Percentiles rank a stretch among this genome's conserved stretches.
phyloP scores from a whole-genome alignment of 1,140 invertebrate species.

The Lithobius niger region DNA sequence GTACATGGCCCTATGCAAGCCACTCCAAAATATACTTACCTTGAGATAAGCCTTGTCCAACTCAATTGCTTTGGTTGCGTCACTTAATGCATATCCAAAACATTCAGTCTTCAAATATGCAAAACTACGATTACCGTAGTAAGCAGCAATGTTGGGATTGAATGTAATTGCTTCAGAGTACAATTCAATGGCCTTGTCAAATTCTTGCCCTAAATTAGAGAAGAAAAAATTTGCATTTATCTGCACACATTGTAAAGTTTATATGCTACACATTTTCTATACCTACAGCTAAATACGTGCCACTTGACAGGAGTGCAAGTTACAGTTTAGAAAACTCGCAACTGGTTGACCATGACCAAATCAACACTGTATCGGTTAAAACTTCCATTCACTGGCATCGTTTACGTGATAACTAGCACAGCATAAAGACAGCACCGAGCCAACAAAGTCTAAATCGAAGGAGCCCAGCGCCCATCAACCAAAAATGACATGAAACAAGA shows the following conservation, averaged over 20 bases:
- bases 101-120: slow-evolving; percentile 82
- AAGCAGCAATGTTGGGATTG: slow-evolving; percentile 64
- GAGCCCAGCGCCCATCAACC: no score
- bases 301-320: neutral
- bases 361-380: no score
- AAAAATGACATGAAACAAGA: no score
- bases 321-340: slow-evolving; percentile 17
- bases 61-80: slow-evolving; percentile 84
- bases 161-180: slow-evolving; percentile 84
- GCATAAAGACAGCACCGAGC: no score
- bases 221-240: slow-evolving; percentile 13
- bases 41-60: slow-evolving; percentile 82
- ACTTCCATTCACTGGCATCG: no score
- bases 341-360: no score
- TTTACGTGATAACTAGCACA: no score
- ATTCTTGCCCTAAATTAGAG: slow-evolving; percentile 66
- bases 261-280: slow-evolving; percentile 4
- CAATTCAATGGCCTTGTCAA: slow-evolving; percentile 69
- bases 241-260: slow-evolving; percentile 4
- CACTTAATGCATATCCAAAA: slow-evolving; percentile 81
- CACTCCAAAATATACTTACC: slow-evolving; percentile 53
- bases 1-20: no score
- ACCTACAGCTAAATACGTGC: slow-evolving; percentile 1
- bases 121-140: slow-evolving; percentile 88
- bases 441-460: no score